phyloP scores from a whole-genome alignment of 2,797 vertebrate genomes.

The Notamacropus eugenii region DNA sequence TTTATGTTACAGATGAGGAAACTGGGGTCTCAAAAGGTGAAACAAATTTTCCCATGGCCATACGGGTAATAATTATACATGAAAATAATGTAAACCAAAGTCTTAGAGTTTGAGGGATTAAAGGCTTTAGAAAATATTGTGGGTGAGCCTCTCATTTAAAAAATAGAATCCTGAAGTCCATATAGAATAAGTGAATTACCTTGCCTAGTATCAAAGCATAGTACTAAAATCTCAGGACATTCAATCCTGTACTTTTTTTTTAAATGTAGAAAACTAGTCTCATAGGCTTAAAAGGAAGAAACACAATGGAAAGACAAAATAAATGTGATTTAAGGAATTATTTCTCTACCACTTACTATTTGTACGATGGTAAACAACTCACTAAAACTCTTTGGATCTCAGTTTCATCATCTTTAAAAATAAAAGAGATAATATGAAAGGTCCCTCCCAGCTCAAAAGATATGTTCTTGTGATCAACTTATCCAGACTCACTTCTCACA shows the following conservation, averaged over 20 bases:
- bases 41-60: background rate
- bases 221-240: background rate
- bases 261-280: background rate
- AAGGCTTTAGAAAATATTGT: background rate
- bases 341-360: background rate
- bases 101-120: background rate
- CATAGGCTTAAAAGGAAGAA: background rate
- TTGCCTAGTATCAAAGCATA: background rate
- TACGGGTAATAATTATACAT: background rate
- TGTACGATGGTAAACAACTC: background rate
- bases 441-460: background rate
- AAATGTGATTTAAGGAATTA: background rate
- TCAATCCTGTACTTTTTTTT: background rate
- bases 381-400: background rate
- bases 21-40: background rate
- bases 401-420: background rate
- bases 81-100: background rate
- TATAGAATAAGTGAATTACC: background rate
- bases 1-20: background rate
- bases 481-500: background rate
- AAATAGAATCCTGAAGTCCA: background rate
- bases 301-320: background rate
- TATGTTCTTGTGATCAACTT: background rate
- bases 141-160: background rate
- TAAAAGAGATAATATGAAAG: background rate